Evolutionary conservation across 92 coral and sea anemone genomes (phyloP), one percentile per base, ranked within the genome.

Genomic region (Porites divaricata): DNA sequence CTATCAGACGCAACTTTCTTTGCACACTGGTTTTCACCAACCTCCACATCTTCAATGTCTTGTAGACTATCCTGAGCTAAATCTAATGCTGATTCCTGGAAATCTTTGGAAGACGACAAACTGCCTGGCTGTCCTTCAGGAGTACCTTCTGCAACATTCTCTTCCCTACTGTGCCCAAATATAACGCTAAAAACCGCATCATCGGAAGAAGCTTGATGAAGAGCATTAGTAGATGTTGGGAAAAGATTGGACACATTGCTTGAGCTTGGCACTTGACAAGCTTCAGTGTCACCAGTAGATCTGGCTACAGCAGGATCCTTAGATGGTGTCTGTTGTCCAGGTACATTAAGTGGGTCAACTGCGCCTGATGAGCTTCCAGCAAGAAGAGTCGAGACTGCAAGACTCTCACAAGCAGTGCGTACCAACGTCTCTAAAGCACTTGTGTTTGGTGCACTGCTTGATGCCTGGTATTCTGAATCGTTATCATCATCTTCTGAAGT

Each of bases 351-450:
- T 35, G 71, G 23, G 67, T 75, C 22, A 65, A 45, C 25, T 41
- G 67, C 19, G 3, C 82, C 62, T 62, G 83, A 67, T 1, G 88
- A 35, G 35, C 16, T 45, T 52, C 35, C 88, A 19, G 81, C 63
- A 35, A 84, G 75, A 26, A 76, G 88, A 16, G 83, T 53, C 13
- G 87, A 52, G 19, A 86, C 79, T 1, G 82, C 77, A 49, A 89
- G 88, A 69, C 87, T 90, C 86, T 89, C 89, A 66, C 95, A 92
- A 16, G 98, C 98, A 49, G 98, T 94, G 45, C 89, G 98, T 0
- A 94, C 98, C 19, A 94, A 89, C 6, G 93, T 94, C 58, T 92
- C 98, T 23, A 94, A 67, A 14, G 95, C 96, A 80, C 88, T 87
- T 61, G 94, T 83, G 11, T 76, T 83, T 48, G 88, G 75, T 25